These are phyloP conservation scores for Ascidia mentula DNA, from an alignment of 23 tunicate genomes.

Conservation along the genomic window DNA sequence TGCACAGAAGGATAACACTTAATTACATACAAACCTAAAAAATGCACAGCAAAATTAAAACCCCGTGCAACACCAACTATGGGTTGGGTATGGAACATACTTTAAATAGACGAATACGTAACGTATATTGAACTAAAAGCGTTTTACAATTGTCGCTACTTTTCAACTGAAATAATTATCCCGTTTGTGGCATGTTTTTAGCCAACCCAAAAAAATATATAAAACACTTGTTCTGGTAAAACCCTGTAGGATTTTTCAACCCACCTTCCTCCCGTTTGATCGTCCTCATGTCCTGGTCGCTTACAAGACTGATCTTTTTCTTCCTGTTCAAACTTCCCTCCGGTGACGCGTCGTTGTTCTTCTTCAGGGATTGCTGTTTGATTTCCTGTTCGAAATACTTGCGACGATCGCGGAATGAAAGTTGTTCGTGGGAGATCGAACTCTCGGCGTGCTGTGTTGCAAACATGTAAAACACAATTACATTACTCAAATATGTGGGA, in stretches of 20 bases:
- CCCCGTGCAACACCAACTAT: too few relatives aligned
- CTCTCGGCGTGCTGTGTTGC: background rate
- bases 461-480: background rate
- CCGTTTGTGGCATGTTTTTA: background rate
- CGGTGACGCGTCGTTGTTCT: slow-evolving; percentile 8
- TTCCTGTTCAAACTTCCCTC: slow-evolving; percentile 43
- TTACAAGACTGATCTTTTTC: slow-evolving; percentile 84
- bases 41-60: too few relatives aligned
- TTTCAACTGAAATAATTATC: background rate
- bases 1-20: too few relatives aligned
- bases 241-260: background rate
- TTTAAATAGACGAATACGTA: too few relatives aligned
- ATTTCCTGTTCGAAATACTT: slow-evolving; percentile 72
- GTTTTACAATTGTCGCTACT: background rate
- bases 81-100: too few relatives aligned
- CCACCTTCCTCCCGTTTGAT: slow-evolving; percentile 86
- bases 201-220: background rate
- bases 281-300: slow-evolving; percentile 82
- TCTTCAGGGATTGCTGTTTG: slow-evolving; percentile 42
- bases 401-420: slow-evolving; percentile 87
- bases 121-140: background rate
- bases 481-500: background rate
- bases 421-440: slow-evolving; percentile 1
- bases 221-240: background rate
- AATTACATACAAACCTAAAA: too few relatives aligned